These are phyloP conservation scores for Synanthedon formicaeformis DNA, from an alignment of 2,888 invertebrate genomes.

Conservation along the genomic window DNA sequence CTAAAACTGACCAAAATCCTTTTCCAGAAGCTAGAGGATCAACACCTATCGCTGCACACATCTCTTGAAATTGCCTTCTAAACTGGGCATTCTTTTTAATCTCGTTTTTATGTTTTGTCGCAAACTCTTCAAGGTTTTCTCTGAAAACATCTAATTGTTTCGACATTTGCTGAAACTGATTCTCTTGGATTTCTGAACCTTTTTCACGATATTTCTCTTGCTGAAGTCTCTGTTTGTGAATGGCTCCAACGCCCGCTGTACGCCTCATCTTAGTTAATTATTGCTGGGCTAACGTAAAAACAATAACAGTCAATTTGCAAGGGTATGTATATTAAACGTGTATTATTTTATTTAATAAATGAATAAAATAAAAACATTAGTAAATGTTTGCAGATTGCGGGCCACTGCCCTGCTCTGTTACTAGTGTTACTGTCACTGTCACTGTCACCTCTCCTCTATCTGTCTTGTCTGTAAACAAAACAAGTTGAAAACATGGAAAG, in stretches of 20 bases:
- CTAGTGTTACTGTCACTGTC: too few species aligned
- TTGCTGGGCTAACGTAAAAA: neutral
- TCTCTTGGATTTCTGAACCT: conserved; percentile 91
- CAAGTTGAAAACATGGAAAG: too few species aligned
- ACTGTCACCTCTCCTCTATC: too few species aligned
- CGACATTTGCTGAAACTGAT: conserved; percentile 92
- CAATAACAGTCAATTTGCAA: neutral
- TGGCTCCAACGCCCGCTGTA: conserved; percentile 87
- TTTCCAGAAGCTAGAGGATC: conserved; percentile 97
- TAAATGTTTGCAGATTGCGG: too few species aligned
- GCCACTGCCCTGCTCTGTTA: too few species aligned
- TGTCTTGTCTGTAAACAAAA: too few species aligned
- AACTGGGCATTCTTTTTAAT: conserved; percentile 96
- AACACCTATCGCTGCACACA: conserved; percentile 99
- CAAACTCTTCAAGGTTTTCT: conserved; percentile 93
- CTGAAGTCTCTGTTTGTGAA: conserved; percentile 87
- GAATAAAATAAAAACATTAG: too few species aligned
- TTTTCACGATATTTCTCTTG: conserved; percentile 94
- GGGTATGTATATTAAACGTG: too few species aligned
- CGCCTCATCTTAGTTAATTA: conserved; percentile 74
- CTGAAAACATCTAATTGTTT: conserved; percentile 94
- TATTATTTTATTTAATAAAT: too few species aligned
- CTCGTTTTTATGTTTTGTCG: conserved; percentile 92
- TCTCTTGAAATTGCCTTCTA: conserved; percentile 95
- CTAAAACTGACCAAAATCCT: conserved; percentile 97